Conservation (phyloP, 1,140 invertebrate genomes). For the Homalodisca vitripennis region DNA sequence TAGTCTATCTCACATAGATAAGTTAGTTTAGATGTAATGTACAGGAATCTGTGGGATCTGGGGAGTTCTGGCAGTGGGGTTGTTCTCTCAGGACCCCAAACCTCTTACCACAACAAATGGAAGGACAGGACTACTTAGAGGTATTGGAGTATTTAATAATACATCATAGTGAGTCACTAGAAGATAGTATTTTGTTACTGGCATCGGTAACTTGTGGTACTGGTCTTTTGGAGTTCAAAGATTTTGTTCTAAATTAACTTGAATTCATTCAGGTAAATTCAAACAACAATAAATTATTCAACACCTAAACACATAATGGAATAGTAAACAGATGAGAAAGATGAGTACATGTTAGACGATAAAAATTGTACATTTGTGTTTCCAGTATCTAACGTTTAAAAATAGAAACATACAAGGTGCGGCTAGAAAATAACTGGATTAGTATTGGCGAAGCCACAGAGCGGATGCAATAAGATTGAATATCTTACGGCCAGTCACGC, state of each 20-base stretch:
- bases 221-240: background rate
- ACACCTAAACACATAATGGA: background rate
- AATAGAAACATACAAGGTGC: no score
- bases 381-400: no score
- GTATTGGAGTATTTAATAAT: slow-evolving; percentile 46
- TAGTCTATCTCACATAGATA: no score
- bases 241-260: background rate
- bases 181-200: background rate
- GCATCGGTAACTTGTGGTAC: no score
- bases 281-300: background rate
- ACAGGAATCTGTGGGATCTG: slow-evolving; percentile 60
- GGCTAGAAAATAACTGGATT: no score
- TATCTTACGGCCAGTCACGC: no score
- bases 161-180: background rate
- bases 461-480: no score
- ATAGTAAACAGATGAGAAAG: background rate
- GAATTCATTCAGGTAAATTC: background rate
- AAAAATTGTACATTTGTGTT: no score
- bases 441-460: no score
- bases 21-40: no score
- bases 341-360: no score
- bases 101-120: slow-evolving; percentile 76
- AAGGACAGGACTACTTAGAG: slow-evolving; percentile 75
- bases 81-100: slow-evolving; percentile 85
- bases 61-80: slow-evolving; percentile 82